Percentiles rank a stretch among this genome's conserved stretches.
Conservation (phyloP, 2,797 vertebrate species). For the Sebastiscus albofasciatus region DNA sequence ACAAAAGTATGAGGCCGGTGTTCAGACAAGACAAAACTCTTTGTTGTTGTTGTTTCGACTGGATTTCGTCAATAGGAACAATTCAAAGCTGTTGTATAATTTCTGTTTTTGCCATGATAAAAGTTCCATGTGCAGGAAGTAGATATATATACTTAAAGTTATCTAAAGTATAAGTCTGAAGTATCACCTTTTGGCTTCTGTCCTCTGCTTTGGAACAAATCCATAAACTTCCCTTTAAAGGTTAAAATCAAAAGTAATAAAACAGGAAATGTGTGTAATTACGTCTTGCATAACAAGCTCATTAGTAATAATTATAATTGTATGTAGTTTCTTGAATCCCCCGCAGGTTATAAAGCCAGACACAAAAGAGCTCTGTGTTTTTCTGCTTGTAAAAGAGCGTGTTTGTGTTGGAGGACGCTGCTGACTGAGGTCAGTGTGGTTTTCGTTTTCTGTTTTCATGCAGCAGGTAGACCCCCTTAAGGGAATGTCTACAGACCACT, state of each 20-base stretch:
- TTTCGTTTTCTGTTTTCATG: not conserved
- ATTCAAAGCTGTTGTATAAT: not conserved
- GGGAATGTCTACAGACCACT: constrained; percentile 25
- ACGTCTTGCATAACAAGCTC: constrained; percentile 11
- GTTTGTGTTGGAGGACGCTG: constrained; percentile 16
- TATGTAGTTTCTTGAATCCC: constrained; percentile 3
- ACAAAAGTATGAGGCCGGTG: not conserved
- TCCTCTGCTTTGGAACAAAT: constrained; percentile 9
- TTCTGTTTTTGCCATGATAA: not conserved
- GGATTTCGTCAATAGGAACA: not conserved
- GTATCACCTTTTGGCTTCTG: not conserved
- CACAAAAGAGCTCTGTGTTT: not conserved
- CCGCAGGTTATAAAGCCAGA: not conserved
- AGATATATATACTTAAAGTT: not conserved
- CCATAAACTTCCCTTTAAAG: not conserved
- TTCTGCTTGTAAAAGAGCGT: not conserved
- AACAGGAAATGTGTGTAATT: constrained; percentile 4
- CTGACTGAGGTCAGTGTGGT: constrained; percentile 8
- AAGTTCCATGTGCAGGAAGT: not conserved
- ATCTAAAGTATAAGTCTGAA: not conserved
- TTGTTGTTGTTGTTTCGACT: constrained; percentile 1
- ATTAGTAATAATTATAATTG: constrained; percentile 36
- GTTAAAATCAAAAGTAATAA: constrained; percentile 2
- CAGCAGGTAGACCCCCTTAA: constrained; percentile 37
- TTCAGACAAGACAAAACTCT: not conserved